Evolutionary conservation across 2,888 invertebrate species (phyloP).

Genomic region (Iselma pallidipennis): DNA sequence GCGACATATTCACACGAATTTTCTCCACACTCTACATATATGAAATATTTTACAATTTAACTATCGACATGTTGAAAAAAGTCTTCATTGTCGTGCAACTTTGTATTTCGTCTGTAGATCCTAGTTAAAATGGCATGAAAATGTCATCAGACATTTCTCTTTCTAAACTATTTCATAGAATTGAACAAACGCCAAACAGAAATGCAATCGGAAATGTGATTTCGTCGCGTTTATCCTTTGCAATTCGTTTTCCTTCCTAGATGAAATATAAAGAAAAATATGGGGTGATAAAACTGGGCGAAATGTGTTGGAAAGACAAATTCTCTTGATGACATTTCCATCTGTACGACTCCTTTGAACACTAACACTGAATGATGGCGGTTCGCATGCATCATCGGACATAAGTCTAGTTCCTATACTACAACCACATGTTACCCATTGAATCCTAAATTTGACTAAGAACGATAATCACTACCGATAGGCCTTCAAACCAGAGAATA

Average conservation of each 20-base stretch:
- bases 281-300: constrained; percentile 36
- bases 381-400: constrained; percentile 40
- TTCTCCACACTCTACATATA: neutral
- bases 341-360: constrained; percentile 43
- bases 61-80: neutral
- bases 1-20: neutral
- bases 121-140: neutral
- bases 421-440: neutral
- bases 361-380: constrained; percentile 40
- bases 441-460: neutral
- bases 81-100: neutral
- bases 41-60: neutral
- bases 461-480: neutral
- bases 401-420: constrained; percentile 4
- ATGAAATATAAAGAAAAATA: constrained; percentile 38
- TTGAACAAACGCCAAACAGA: constrained; percentile 34
- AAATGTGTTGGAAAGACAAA: constrained; percentile 45
- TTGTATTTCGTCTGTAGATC: neutral
- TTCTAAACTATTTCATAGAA: too few relatives aligned
- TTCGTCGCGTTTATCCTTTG: constrained; percentile 30
- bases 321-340: constrained; percentile 47
- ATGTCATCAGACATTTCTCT: neutral
- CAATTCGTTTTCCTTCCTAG: constrained; percentile 30
- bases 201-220: constrained; percentile 39
- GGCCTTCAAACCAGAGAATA: too few relatives aligned